Conservation (phyloP, 2,113 vertebrate species). For the Albula goreensis region DNA sequence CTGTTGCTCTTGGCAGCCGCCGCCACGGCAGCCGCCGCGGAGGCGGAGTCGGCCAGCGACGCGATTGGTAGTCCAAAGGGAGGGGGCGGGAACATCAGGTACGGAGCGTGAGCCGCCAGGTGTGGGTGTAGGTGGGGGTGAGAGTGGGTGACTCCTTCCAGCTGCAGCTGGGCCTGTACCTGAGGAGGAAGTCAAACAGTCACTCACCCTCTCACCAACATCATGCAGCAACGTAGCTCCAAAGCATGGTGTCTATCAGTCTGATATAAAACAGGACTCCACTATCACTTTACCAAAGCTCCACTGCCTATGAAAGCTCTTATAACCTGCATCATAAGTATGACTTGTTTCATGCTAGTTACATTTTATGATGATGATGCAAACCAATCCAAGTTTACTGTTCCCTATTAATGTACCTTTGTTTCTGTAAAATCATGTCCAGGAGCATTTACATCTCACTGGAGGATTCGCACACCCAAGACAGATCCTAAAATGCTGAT, state of each 20-base stretch:
- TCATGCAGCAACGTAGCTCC: background rate
- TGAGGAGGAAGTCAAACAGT: slow-evolving; percentile 52
- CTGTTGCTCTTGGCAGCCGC: slow-evolving; percentile 92
- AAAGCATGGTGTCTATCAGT: background rate
- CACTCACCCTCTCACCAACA: background rate
- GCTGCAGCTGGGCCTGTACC: slow-evolving; percentile 94
- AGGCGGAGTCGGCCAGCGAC: slow-evolving; percentile 88
- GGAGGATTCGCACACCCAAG: slow-evolving; percentile 60
- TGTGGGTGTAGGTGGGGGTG: slow-evolving; percentile 93
- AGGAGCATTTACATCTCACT: slow-evolving; percentile 61
- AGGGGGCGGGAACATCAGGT: slow-evolving; percentile 95
- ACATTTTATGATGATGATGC: background rate
- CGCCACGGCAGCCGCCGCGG: slow-evolving; percentile 85
- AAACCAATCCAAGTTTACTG: slow-evolving; percentile 56
- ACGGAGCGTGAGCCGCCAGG: slow-evolving; percentile 91
- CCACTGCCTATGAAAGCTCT: too few relatives aligned
- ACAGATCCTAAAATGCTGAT: slow-evolving; percentile 58
- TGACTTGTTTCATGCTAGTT: too few relatives aligned
- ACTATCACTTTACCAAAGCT: background rate
- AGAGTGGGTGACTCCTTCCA: slow-evolving; percentile 91
- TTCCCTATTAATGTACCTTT: slow-evolving; percentile 51
- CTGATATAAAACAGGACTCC: background rate
- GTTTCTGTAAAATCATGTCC: slow-evolving; percentile 49
- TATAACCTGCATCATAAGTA: too few relatives aligned
- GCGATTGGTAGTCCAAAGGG: slow-evolving; percentile 93